Base-by-base conservation (phyloP, 2,888 invertebrate genomes). In the Hypselothyrea guttata region DNA sequence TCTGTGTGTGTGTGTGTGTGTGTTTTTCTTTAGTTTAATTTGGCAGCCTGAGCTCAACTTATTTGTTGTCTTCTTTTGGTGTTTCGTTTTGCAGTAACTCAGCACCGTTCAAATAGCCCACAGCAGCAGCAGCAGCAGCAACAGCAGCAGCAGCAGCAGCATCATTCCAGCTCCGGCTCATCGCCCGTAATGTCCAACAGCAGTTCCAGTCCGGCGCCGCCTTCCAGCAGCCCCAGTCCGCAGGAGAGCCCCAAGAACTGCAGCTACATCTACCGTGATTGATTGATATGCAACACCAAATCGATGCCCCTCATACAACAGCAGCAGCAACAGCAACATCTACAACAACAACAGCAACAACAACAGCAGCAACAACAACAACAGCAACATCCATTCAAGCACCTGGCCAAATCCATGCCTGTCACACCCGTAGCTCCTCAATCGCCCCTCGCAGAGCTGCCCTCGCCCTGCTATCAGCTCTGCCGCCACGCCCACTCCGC, bases 201-300 rank as follows among this genome's bases (percentile, higher is more conserved):
- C 86, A 90, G 90, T 87, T 90, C 90, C 86, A 90, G 90, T 87
- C 90, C 90, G 85, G 90, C 90, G 74, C 90, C 90, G 73, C 90
- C 90, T 78, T 90, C 90, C 65, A 90, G 90, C 86, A 90, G 90
- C 78, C 90, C 90, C 75, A 90, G 90, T 87, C 90, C 90, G 84
- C 90, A 90, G 86, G 90, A 90, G 84, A 90, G 90, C 87, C 90
- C 90, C 68, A 90, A 90, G 88, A 90, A 90, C 84, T 90, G 90
- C 86, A 90, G 90, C 75, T 90, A 90, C 74, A 90, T 90, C 85
- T 90, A 90, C 84, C 89, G 90, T 88, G 90, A 90, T 89, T 90
- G 90, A 90, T 90, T 90, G 89, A 89, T 89, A 89, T 89, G 89
- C 77, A 90, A 90, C 79, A 89, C 90, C 75, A 90, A 89, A 89